Percentiles rank a stretch among this genome's conserved stretches.
These are phyloP conservation scores for Aythya baeri DNA, from an alignment of 2,113 vertebrate species.

Conservation along the genomic window DNA sequence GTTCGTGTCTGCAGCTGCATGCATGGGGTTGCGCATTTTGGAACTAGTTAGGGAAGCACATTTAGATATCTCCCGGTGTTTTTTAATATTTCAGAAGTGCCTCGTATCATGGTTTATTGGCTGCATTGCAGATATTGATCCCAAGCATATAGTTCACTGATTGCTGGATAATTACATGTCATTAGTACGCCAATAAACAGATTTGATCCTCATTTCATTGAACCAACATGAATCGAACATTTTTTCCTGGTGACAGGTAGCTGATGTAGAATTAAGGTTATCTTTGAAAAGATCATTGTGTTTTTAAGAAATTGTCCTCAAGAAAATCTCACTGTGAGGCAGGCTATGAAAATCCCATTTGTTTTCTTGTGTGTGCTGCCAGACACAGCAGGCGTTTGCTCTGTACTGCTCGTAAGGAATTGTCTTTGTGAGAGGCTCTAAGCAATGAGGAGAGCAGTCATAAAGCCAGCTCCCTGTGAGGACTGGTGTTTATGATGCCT, in stretches of 20 bases:
- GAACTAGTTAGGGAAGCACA: rapidly evolving
- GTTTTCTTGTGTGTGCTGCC: neutral
- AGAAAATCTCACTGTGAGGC: neutral
- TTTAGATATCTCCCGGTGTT: rapidly evolving
- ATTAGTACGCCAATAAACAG: constrained; percentile 18
- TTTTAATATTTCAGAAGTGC: neutral
- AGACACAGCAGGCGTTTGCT: neutral
- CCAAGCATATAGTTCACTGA: neutral
- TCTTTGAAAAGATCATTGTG: neutral
- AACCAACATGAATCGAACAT: neutral
- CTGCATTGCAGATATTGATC: neutral
- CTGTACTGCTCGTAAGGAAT: neutral
- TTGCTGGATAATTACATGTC: constrained; percentile 24
- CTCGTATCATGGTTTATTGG: rapidly evolving
- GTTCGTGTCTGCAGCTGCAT: rapidly evolving
- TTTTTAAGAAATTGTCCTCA: neutral
- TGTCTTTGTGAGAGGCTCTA: neutral
- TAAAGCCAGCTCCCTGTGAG: neutral
- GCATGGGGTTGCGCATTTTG: rapidly evolving
- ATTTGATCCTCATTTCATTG: neutral
- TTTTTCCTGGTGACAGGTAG: neutral
- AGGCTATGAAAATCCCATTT: rapidly evolving
- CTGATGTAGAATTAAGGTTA: neutral
- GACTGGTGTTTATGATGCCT: neutral
- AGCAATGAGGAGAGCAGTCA: neutral